phyloP scores from a whole-genome alignment of 2,797 vertebrate species.

The Nannoperca obscura region DNA sequence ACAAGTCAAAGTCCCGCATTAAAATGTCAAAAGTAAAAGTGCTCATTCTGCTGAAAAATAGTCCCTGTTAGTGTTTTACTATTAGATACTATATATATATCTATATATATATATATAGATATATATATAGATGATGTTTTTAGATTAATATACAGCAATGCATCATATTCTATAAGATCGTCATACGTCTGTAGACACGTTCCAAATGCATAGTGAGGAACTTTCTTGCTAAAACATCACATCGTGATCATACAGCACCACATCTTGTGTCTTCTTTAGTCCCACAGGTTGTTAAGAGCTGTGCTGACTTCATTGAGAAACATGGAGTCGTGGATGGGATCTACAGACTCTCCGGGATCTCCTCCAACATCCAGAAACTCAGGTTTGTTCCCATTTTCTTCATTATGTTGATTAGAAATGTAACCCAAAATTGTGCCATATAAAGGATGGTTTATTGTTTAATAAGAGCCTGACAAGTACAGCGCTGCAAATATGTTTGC shows the following conservation, averaged over 20 bases:
- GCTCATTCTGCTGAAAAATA: too few species aligned
- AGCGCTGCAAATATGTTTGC: neutral
- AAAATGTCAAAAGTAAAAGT: too few species aligned
- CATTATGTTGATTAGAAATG: neutral
- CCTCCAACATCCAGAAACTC: slow-evolving; percentile 98
- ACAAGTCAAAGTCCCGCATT: too few species aligned
- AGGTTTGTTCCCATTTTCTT: slow-evolving; percentile 82
- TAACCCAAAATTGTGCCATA: neutral
- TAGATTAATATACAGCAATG: too few species aligned
- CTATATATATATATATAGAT: too few species aligned
- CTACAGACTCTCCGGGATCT: slow-evolving; percentile 96
- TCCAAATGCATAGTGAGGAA: neutral
- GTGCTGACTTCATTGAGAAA: slow-evolving; percentile 97
- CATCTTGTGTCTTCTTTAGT: slow-evolving; percentile 79
- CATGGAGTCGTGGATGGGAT: slow-evolving; percentile 98
- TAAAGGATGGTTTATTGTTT: neutral
- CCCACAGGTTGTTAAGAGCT: slow-evolving; percentile 97
- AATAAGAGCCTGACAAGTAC: neutral
- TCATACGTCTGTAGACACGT: neutral
- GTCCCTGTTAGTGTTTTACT: too few species aligned
- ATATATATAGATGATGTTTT: too few species aligned
- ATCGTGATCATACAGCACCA: neutral
- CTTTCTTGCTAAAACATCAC: neutral
- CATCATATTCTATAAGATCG: too few species aligned
- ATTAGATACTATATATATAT: too few species aligned